Base-by-base conservation (phyloP, 2,113 vertebrate species). In the Pelecanus crispus region DNA sequence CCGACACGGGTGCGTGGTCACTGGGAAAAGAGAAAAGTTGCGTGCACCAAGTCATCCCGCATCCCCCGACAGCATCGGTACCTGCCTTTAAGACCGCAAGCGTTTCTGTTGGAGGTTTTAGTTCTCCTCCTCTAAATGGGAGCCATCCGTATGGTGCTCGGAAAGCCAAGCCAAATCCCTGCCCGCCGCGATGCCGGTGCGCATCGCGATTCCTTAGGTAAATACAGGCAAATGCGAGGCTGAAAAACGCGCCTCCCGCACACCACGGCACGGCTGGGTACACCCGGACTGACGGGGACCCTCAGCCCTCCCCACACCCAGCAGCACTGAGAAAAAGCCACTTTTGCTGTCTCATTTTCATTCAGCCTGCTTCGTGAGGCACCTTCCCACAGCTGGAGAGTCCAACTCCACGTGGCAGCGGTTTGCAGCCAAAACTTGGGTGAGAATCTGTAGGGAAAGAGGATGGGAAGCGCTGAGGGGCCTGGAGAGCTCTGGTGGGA, bases 1-100 rank as follows among this genome's bases (percentile, higher is more conserved):
- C 2, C 1, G 8, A 11, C 34, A 4, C 0, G 0, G 61, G 6
- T 1, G 16, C 1, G 2, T 1, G 5, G 5, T 7, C 38, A 9
- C 7, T 0, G 11, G 25, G 36, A 18, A 49, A 17, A 24, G 13
- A 10, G 36, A 7, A 8, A 7, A 24, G 68, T 47, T 14, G 1
- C 26, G 9, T 7, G 56, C 20, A 21, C 70, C 36, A 17, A 9
- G 0, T 20, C 26, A 31, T 10, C 25, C 55, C 8, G 1, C 13
- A 1, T 2, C 24, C 49, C 47, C 89, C 12, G 38, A 13, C 19
- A 32, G 53, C 31, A 10, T 0, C 14, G 2, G 2, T 6, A 10
- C 5, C 2, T 2, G 3, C 47, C 63, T 24, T 36, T 7, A 17
- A 25, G 55, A 3, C 10, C 55, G 12, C 2, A 0, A 21, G 4